Evolutionary conservation across 1,140 invertebrate genomes (phyloP), one percentile per base, ranked within the genome.

Genomic region (Stenopsyche tienmushanensis): DNA sequence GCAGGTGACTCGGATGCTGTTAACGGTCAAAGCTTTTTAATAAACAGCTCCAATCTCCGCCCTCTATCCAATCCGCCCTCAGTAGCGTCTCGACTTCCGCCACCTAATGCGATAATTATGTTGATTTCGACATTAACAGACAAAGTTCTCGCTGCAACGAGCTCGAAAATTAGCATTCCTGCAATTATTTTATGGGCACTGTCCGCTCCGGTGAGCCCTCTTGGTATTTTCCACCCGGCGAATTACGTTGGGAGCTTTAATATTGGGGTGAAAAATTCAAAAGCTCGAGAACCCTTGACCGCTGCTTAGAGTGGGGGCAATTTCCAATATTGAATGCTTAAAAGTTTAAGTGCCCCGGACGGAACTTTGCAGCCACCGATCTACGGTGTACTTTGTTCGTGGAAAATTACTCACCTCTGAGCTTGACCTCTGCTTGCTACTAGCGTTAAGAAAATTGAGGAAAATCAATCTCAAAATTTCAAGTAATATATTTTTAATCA

Each of bases 31-130:
- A 20, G 55, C 55, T 45, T 58, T 58, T 58, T 58, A 58, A 58
- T 58, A 58, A 58, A 58, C 39, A 44, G 7, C 41, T 25, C 15
- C 2, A 5, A 18, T n/a, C 44, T 18, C 5, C 29, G 29, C 29
- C 29, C 29, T n/a, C n/a, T n/a, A n/a, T n/a, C n/a, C n/a, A n/a
- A n/a, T n/a, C n/a, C n/a, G n/a, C n/a, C 21, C 52, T 54, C 26
- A 17, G 23, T 54, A 54, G 18, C 26, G 17, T 23, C n/a, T 17
- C 13, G 25, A 29, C 24, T 9, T 18, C 57, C 29, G 3, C 9
- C 57, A 10, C 7, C 41, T 64, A 64, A 64, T 64, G 62, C 52
- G 62, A 64, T 64, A 64, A 64, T 64, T 64, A 64, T 64, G 62
- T 64, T 64, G 62, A 64, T 64, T 64, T 55, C 53, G 49, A 50